These are phyloP conservation scores for Aquatica leii DNA, from an alignment of 2,888 invertebrate species.

Conservation along the genomic window DNA sequence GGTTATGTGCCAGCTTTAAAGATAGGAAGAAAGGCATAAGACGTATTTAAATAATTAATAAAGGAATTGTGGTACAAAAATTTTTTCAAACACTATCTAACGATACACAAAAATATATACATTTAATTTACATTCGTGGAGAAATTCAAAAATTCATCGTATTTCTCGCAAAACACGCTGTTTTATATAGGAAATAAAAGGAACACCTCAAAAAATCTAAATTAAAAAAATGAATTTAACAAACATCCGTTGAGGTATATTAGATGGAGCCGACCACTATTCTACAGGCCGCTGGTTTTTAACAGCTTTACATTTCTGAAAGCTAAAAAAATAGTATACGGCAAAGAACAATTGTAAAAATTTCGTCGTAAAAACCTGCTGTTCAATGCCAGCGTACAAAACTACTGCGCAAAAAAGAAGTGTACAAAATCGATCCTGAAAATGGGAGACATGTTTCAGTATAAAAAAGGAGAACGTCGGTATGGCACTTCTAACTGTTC, in stretches of 20 bases:
- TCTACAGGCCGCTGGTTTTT: constrained; percentile 40
- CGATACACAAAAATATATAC: constrained; percentile 50
- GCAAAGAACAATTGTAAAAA: constrained; percentile 16
- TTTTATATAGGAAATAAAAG: constrained; percentile 28
- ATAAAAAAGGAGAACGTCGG: constrained; percentile 46
- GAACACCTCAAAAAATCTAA: constrained; percentile 37
- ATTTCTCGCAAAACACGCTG: constrained; percentile 48
- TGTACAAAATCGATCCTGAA: constrained; percentile 54
- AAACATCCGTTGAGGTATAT: constrained; percentile 27
- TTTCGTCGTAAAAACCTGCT: constrained; percentile 3
- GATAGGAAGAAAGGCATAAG: constrained; percentile 27
- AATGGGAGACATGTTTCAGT: constrained; percentile 29
- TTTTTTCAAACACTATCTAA: constrained; percentile 29
- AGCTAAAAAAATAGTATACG: constrained; percentile 29
- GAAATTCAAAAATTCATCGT: constrained; percentile 52
- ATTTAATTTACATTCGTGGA: constrained; percentile 52
- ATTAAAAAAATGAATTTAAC: constrained; percentile 28
- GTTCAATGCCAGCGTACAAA: constrained; percentile 24
- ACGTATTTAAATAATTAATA: constrained; percentile 21
- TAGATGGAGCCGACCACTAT: constrained; percentile 33
- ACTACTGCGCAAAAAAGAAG: constrained; percentile 28
- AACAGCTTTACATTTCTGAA: constrained; percentile 36
- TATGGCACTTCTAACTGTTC: constrained; percentile 60
- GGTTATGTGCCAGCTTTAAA: constrained; percentile 35
- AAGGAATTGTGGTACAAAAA: constrained; percentile 22